phyloP scores from a whole-genome alignment of 1,140 invertebrate species.

The Eupristina koningsbergeri region DNA sequence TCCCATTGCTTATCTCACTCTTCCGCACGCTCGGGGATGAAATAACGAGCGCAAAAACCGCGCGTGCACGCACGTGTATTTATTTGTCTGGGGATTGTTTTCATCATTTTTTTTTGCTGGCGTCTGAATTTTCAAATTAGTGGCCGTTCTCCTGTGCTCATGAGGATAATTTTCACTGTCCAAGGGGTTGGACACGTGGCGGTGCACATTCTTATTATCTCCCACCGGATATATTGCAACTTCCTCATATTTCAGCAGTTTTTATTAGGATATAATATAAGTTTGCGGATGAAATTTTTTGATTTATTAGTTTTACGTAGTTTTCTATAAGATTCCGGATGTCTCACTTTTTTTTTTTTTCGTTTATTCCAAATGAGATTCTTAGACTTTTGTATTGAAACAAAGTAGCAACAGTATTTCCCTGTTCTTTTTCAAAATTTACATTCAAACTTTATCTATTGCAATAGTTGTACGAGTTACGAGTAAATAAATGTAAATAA shows the following conservation, averaged over 20 bases:
- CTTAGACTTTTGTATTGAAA: background rate
- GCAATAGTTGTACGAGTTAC: too few relatives aligned
- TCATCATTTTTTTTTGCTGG: conserved; percentile 14
- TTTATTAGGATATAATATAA: background rate
- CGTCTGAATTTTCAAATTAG: conserved; percentile 44
- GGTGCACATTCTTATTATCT: background rate
- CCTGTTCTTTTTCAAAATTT: too few relatives aligned
- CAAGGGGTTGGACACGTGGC: conserved; percentile 11
- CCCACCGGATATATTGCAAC: background rate
- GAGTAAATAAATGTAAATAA: too few relatives aligned
- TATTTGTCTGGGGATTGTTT: background rate
- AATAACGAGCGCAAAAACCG: conserved; percentile 27
- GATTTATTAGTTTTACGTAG: background rate
- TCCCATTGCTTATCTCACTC: background rate
- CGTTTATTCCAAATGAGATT: background rate
- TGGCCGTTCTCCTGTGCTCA: conserved; percentile 4
- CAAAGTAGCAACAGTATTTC: too few relatives aligned
- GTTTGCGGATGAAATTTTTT: background rate
- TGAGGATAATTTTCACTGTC: conserved; percentile 30
- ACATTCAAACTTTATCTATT: too few relatives aligned
- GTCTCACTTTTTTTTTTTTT: background rate
- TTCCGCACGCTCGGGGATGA: background rate
- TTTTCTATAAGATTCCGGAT: background rate
- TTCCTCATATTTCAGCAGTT: background rate
- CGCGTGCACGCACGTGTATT: background rate